A percentile compares a stretch with the other conserved stretches of the same genome.
Conservation (phyloP, 2,113 vertebrate species). For the Orycteropus afer region DNA sequence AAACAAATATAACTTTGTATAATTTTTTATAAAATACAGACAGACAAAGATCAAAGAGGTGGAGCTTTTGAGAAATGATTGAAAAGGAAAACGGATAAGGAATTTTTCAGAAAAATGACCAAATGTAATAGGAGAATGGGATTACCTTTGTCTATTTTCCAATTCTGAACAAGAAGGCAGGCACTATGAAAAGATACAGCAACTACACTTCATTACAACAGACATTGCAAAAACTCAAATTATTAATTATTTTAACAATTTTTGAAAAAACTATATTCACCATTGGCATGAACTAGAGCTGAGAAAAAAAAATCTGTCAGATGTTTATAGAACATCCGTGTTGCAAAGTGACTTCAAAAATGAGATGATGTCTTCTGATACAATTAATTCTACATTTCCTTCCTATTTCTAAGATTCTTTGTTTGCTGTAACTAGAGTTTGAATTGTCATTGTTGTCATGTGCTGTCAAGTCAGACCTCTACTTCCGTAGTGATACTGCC, state of each 20-base stretch:
- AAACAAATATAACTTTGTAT: no score
- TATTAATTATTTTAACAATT: not conserved
- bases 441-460: no score
- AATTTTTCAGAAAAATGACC: not conserved
- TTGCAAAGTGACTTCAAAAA: slow-evolving; percentile 15
- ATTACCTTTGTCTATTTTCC: not conserved
- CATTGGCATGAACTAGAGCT: not conserved
- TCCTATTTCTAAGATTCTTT: not conserved
- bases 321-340: not conserved
- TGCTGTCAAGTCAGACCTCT: no score
- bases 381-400: not conserved
- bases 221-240: not conserved
- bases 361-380: not conserved
- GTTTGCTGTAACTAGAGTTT: not conserved
- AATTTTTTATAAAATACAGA: no score
- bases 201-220: not conserved
- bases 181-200: not conserved
- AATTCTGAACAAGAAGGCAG: not conserved
- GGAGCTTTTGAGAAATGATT: not conserved
- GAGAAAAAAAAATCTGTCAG: not conserved
- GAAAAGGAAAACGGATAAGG: not conserved
- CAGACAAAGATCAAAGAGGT: not conserved
- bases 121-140: not conserved
- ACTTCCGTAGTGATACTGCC: no score
- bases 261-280: not conserved